A percentile compares a stretch with the other conserved stretches of the same genome.
Evolutionary conservation across 2,797 vertebrate species (phyloP).

Genomic region (Lindbergichthys nudifrons): DNA sequence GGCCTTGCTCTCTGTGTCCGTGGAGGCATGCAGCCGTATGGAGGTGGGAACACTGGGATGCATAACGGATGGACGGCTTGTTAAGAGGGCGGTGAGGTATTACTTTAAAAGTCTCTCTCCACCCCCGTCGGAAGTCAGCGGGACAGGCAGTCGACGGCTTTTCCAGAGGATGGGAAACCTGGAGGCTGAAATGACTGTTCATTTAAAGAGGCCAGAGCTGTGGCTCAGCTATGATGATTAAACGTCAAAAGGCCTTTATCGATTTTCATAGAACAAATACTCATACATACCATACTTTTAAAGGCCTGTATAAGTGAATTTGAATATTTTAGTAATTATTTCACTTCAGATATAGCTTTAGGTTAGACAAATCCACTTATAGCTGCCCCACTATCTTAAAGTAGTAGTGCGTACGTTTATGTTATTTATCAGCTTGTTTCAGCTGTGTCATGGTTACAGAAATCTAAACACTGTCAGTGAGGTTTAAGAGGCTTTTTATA

Average conservation of each 20-base stretch:
- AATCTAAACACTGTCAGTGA: background rate
- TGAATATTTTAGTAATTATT: background rate
- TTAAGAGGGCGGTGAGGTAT: slow-evolving; percentile 80
- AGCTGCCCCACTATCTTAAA: background rate
- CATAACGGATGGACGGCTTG: slow-evolving; percentile 73
- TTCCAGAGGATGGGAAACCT: slow-evolving; percentile 85
- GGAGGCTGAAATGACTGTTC: slow-evolving; percentile 80
- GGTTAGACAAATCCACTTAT: background rate
- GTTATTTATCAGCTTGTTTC: background rate
- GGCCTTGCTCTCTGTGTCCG: slow-evolving; percentile 47
- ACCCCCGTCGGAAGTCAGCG: slow-evolving; percentile 82
- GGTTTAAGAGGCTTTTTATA: slow-evolving; percentile 9
- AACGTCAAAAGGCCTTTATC: slow-evolving; percentile 1
- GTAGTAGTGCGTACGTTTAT: background rate
- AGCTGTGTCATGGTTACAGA: background rate
- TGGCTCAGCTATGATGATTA: slow-evolving; percentile 19
- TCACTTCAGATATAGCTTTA: slow-evolving; percentile 11
- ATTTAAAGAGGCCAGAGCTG: slow-evolving; percentile 55
- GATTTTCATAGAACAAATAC: slow-evolving; percentile 1
- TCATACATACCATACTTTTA: background rate
- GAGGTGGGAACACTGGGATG: slow-evolving; percentile 71
- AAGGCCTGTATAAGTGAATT: background rate
- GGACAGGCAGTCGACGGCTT: slow-evolving; percentile 78
- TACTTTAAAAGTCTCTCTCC: slow-evolving; percentile 82
- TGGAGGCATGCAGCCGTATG: slow-evolving; percentile 56